These are phyloP conservation scores for Smittia sp. DNA, from an alignment of 2,888 invertebrate species.

Conservation along the genomic window DNA sequence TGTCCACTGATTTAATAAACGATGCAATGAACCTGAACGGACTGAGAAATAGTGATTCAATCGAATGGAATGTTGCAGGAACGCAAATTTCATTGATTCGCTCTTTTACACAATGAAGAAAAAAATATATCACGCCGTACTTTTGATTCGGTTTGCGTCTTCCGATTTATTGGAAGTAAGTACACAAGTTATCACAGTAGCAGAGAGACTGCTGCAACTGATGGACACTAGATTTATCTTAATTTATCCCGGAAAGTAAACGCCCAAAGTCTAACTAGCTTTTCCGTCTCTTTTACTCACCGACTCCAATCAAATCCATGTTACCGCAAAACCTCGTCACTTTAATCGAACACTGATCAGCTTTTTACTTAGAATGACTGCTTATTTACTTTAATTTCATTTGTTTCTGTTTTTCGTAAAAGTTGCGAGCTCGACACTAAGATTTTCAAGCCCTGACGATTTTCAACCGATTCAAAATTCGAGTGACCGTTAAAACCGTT, in stretches of 20 bases:
- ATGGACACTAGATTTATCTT: background rate
- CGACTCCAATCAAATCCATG: conserved; percentile 11
- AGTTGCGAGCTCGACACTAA: too few relatives aligned
- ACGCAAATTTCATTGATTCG: conserved; percentile 28
- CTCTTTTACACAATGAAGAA: conserved; percentile 8
- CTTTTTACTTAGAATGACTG: background rate
- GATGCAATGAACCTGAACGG: conserved; percentile 29
- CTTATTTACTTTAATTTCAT: background rate
- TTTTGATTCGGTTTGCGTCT: too few relatives aligned
- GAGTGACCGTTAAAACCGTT: too few relatives aligned
- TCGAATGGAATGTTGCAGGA: conserved; percentile 36
- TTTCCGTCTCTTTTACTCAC: conserved; percentile 7
- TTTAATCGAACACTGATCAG: background rate
- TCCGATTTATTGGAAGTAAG: too few relatives aligned
- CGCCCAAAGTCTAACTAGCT: conserved; percentile 10
- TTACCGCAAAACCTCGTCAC: background rate
- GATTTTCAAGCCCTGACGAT: too few relatives aligned
- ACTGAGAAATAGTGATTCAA: conserved; percentile 19
- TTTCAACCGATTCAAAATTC: too few relatives aligned
- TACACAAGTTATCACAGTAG: background rate
- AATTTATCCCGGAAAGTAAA: background rate
- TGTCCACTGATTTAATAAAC: conserved; percentile 3
- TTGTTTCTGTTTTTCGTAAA: too few relatives aligned
- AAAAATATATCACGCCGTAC: background rate
- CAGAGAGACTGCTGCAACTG: background rate